Evolutionary conservation across 1,140 invertebrate species (phyloP).

Genomic region (Monochamus saltuarius): DNA sequence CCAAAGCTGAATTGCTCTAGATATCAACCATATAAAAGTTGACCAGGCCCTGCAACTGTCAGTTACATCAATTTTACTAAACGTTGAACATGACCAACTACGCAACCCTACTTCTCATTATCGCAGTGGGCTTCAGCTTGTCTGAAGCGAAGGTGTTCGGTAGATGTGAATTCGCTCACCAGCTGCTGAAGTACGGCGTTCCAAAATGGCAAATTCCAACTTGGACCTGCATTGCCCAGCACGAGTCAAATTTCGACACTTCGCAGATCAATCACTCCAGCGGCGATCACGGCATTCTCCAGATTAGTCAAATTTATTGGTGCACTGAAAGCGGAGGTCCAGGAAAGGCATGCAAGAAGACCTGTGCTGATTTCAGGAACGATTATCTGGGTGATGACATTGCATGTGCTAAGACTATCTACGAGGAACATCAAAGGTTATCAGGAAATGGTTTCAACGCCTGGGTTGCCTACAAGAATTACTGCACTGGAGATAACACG

Average conservation of each 20-base stretch:
- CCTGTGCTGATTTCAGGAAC: conserved; percentile 20
- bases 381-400: conserved; percentile 24
- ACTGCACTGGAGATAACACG: conserved; percentile 17
- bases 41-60: not conserved
- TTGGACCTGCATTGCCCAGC: conserved; percentile 25
- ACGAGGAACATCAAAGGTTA: not conserved
- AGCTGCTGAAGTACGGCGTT: conserved; percentile 1
- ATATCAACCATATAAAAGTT: not conserved
- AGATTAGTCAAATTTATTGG: conserved; percentile 27
- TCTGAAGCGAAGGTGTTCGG: conserved; percentile 9
- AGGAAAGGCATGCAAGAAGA: conserved; percentile 23
- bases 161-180: conserved; percentile 6
- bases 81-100: not conserved
- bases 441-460: conserved; percentile 22
- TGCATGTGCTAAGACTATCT: conserved; percentile 23
- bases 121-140: not conserved
- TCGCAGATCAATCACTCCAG: conserved; percentile 6
- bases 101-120: not conserved
- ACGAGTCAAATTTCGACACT: conserved; percentile 27
- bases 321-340: conserved; percentile 12
- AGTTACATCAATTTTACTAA: not conserved
- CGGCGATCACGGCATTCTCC: conserved; percentile 25
- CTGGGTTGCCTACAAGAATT: conserved; percentile 21
- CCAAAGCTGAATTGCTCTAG: not conserved
- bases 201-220: conserved; percentile 1